phyloP scores from a whole-genome alignment of 2,797 vertebrate genomes.

The Poeciliopsis infans region DNA sequence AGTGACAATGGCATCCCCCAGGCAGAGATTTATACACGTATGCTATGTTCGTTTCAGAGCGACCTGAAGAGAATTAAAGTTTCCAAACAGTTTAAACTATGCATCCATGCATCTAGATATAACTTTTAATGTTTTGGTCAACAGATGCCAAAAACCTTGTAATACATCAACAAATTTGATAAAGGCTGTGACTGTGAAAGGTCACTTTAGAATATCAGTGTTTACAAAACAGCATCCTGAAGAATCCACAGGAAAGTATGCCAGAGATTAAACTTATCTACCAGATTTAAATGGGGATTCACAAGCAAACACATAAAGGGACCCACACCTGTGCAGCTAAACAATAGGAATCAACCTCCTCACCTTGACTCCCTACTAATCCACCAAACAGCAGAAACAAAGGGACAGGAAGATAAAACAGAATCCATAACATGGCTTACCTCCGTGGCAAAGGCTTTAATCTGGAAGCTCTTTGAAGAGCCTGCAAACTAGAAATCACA shows the following conservation, averaged over 20 bases:
- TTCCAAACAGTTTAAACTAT: constrained; percentile 27
- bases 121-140: constrained; percentile 8
- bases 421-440: constrained; percentile 73
- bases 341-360: constrained; percentile 53
- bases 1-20: constrained; percentile 62
- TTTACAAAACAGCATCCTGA: constrained; percentile 11
- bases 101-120: constrained; percentile 1
- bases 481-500: constrained; percentile 64
- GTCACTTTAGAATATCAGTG: constrained; percentile 17
- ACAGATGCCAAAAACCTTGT: constrained; percentile 19
- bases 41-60: constrained; percentile 34
- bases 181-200: constrained; percentile 29
- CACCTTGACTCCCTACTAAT: constrained; percentile 45
- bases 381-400: constrained; percentile 67
- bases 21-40: constrained; percentile 65
- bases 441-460: constrained; percentile 78
- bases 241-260: not conserved
- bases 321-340: constrained; percentile 66
- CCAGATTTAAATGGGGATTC: constrained; percentile 28
- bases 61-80: constrained; percentile 50
- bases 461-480: constrained; percentile 81
- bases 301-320: constrained; percentile 32
- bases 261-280: not conserved
- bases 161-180: constrained; percentile 16
- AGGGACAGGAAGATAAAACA: constrained; percentile 63